These are phyloP conservation scores for Dromaius novaehollandiae DNA, from an alignment of 2,113 vertebrate species.

Conservation along the genomic window DNA sequence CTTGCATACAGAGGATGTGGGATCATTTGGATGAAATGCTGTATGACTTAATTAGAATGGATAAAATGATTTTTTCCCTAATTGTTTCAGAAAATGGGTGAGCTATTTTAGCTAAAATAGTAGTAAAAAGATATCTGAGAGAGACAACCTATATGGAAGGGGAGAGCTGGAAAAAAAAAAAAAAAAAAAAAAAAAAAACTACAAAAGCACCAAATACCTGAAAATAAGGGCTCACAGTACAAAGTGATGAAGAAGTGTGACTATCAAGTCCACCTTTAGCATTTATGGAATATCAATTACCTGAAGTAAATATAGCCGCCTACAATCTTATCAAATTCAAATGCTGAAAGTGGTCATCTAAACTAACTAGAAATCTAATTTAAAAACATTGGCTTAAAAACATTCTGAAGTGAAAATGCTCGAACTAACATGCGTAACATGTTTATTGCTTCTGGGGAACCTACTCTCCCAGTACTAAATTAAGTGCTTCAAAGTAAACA, in stretches of 20 bases:
- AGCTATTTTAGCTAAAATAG: neutral
- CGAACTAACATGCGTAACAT: neutral
- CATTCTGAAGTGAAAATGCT: neutral
- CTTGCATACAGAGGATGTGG: neutral
- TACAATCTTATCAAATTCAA: neutral
- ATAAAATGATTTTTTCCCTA: neutral
- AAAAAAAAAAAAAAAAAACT: no score
- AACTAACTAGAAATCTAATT: neutral
- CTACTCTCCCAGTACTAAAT: neutral
- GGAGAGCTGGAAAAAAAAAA: no score
- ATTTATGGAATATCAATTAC: neutral
- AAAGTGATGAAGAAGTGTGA: neutral
- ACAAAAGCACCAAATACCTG: neutral
- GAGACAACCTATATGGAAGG: neutral
- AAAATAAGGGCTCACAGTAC: neutral
- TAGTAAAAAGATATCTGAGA: neutral
- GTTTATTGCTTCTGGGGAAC: neutral
- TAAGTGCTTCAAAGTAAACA: neutral
- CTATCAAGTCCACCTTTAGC: neutral
- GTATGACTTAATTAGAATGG: neutral
- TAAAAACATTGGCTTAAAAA: neutral
- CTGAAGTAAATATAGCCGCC: neutral
- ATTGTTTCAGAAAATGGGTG: slow-evolving; percentile 3
- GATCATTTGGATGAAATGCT: neutral
- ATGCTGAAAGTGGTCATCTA: neutral